A percentile compares a stretch with the other conserved stretches of the same genome.
Evolutionary conservation across 2,888 invertebrate species (phyloP).

Genomic region (Drosophila gaucha): DNA sequence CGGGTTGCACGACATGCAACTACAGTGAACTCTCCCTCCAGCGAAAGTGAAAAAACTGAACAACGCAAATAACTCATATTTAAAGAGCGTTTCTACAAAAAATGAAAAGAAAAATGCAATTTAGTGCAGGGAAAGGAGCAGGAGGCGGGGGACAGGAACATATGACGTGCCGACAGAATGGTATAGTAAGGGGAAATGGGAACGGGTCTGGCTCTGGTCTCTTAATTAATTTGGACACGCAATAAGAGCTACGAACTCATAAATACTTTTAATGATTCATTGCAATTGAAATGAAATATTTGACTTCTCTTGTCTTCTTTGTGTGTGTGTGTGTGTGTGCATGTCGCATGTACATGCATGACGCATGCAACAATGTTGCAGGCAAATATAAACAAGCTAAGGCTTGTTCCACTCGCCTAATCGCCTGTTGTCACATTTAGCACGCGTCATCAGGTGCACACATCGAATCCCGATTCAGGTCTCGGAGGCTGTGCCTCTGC

Average conservation of each 20-base stretch:
- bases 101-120: conserved; percentile 19
- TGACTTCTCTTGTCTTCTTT: conserved; percentile 23
- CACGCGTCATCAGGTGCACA: conserved; percentile 77
- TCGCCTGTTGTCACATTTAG: conserved; percentile 68
- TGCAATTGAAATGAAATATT: conserved; percentile 53
- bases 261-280: conserved; percentile 69
- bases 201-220: conserved; percentile 1
- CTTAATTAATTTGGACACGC: conserved; percentile 78
- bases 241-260: conserved; percentile 46
- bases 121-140: conserved; percentile 14
- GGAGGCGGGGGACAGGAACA: conserved; percentile 20
- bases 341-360: no score
- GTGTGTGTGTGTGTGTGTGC: no score
- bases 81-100: conserved; percentile 35
- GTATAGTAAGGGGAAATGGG: not conserved
- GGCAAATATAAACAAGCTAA: not conserved
- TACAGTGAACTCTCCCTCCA: conserved; percentile 24
- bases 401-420: not conserved
- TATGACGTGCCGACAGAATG: conserved; percentile 61
- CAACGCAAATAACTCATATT: conserved; percentile 38
- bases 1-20: conserved; percentile 54
- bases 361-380: conserved; percentile 33
- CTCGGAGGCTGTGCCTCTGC: not conserved
- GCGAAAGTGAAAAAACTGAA: conserved; percentile 38
- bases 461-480: not conserved